Evolutionary conservation across 2,113 vertebrate species (phyloP).

Genomic region (Brevimyrus niger): DNA sequence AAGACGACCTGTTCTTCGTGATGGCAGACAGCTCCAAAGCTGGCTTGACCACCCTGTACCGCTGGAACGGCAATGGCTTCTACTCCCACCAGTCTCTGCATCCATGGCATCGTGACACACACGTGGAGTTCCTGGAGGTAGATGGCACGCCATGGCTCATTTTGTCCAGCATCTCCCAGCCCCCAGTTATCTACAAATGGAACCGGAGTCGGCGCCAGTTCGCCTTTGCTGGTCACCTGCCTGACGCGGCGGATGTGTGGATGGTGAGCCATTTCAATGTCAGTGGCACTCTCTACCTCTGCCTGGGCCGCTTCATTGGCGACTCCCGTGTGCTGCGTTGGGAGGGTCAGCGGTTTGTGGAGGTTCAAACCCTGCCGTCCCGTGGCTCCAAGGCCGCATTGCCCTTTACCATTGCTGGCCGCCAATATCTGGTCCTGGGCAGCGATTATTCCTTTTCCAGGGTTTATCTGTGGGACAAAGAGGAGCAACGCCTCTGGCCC

Average conservation of each 20-base stretch:
- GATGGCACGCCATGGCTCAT: constrained; percentile 84
- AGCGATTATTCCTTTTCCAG: constrained; percentile 98
- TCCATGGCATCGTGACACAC: constrained; percentile 92
- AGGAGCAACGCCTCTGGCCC: constrained; percentile 83
- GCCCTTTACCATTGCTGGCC: constrained; percentile 82
- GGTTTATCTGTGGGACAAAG: constrained; percentile 91
- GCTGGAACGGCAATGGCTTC: constrained; percentile 98
- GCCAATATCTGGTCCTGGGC: constrained; percentile 95
- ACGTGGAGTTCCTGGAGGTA: constrained; percentile 92
- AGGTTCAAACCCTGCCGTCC: constrained; percentile 94
- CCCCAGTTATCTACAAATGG: constrained; percentile 94
- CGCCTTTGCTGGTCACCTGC: constrained; percentile 84
- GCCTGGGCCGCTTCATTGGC: constrained; percentile 95
- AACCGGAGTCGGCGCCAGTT: constrained; percentile 81
- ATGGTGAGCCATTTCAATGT: constrained; percentile 89
- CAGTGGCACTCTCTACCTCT: constrained; percentile 88
- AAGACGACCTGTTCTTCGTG: constrained; percentile 86
- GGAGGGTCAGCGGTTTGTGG: constrained; percentile 86
- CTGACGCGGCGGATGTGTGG: constrained; percentile 94
- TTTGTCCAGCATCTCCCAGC: constrained; percentile 92
- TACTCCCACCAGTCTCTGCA: constrained; percentile 97
- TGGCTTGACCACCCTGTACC: constrained; percentile 93
- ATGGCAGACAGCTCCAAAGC: constrained; percentile 98
- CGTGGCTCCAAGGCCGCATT: constrained; percentile 97
- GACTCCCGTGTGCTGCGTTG: constrained; percentile 99